Evolutionary conservation across 2,888 invertebrate species (phyloP).

Genomic region (Napeogenes sylphis): DNA sequence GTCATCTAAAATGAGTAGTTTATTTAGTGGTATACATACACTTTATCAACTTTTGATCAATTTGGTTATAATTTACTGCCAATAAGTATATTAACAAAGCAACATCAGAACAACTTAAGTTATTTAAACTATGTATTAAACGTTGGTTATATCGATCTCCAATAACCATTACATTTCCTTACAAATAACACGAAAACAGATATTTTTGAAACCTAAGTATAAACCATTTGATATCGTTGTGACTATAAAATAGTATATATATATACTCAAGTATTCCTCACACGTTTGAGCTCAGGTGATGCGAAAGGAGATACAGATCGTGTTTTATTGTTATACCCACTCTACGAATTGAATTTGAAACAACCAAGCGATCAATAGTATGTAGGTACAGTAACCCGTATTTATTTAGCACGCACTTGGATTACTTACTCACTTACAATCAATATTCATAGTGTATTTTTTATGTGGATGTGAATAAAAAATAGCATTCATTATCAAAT

Average conservation of each 20-base stretch:
- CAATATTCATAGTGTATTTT: not conserved
- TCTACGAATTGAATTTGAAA: slow-evolving; percentile 76
- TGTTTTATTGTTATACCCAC: slow-evolving; percentile 74
- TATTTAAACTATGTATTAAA: too few relatives aligned
- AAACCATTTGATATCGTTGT: too few relatives aligned
- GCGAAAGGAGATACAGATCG: slow-evolving; percentile 56
- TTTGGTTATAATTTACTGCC: not conserved
- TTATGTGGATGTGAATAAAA: not conserved
- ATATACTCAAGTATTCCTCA: slow-evolving; percentile 43
- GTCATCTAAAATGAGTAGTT: slow-evolving; percentile 23
- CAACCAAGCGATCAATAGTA: slow-evolving; percentile 56
- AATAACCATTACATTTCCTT: too few relatives aligned
- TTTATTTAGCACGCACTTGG: not conserved
- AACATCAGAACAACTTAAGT: too few relatives aligned
- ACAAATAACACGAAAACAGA: too few relatives aligned
- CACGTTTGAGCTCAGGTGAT: slow-evolving; percentile 71
- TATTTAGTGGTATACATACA: not conserved
- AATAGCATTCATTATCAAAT: not conserved
- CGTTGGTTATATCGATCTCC: too few relatives aligned
- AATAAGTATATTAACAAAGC: too few relatives aligned
- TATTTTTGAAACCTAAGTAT: too few relatives aligned
- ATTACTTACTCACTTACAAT: too few relatives aligned
- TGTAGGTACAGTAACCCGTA: slow-evolving; percentile 25
- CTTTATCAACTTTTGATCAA: not conserved
- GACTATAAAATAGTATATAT: not conserved